Evolutionary conservation across 2,113 vertebrate genomes (phyloP).

Genomic region (Tachycineta bicolor): DNA sequence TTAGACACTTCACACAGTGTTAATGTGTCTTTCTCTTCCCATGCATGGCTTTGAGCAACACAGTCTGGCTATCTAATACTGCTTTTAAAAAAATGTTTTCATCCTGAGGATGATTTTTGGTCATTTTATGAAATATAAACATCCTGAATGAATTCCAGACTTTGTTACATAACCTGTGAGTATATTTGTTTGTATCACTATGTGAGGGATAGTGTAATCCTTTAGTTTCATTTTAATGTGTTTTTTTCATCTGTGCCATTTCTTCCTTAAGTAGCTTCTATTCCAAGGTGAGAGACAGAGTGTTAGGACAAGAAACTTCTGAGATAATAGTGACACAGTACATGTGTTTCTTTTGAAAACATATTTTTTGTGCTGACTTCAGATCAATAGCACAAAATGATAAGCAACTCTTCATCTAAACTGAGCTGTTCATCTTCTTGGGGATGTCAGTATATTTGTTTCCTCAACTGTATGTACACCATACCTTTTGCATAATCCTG

Average conservation of each 20-base stretch:
- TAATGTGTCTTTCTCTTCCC: background rate
- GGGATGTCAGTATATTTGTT: background rate
- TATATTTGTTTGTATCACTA: background rate
- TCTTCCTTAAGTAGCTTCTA: background rate
- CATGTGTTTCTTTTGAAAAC: background rate
- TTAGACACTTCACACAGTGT: fast-evolving
- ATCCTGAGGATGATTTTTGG: background rate
- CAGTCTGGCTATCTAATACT: background rate
- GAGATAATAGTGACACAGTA: background rate
- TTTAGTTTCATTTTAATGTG: background rate
- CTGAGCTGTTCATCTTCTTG: background rate
- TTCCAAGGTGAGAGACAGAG: background rate
- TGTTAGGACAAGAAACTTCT: background rate
- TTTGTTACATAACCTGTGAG: background rate
- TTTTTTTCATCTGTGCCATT: background rate
- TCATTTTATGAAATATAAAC: background rate
- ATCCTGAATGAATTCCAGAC: background rate
- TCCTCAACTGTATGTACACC: background rate
- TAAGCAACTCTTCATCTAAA: background rate
- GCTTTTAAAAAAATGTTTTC: background rate
- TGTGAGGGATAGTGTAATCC: background rate
- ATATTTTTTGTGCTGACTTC: background rate
- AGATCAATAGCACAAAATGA: background rate
- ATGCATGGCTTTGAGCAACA: background rate
- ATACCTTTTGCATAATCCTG: background rate